Conservation (phyloP, 1,140 invertebrate genomes). For the Meloidogyne floridensis region DNA sequence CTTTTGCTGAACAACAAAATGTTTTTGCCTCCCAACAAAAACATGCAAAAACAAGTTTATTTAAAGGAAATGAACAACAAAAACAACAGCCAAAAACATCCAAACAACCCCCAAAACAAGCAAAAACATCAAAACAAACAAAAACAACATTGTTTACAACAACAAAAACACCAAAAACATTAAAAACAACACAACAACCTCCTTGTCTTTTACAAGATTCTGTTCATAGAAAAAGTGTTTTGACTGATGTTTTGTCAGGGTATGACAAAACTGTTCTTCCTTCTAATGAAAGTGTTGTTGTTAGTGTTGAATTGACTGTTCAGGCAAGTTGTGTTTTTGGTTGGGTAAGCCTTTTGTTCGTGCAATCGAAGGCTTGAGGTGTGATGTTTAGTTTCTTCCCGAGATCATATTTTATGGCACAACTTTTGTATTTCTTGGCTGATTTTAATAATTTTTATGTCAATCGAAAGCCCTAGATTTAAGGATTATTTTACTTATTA, state of each 20-base stretch:
- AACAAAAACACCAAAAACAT: background rate
- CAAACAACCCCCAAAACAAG: background rate
- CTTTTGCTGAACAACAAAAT: background rate
- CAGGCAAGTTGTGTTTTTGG: conserved; percentile 32
- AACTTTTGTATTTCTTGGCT: no score
- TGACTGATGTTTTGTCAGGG: conserved; percentile 54
- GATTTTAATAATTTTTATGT: no score
- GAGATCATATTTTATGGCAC: no score
- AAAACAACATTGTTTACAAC: background rate
- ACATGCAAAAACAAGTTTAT: background rate
- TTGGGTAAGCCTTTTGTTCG: no score
- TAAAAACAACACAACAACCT: background rate
- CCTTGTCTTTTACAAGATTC: conserved; percentile 41
- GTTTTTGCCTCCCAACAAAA: background rate
- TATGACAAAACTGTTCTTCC: conserved; percentile 65
- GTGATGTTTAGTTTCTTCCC: no score
- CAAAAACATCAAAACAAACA: background rate
- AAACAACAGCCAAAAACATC: background rate
- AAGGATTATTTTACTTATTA: no score
- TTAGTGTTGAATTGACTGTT: conserved; percentile 61
- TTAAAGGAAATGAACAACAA: background rate
- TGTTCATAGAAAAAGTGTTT: conserved; percentile 58
- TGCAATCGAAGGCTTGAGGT: no score
- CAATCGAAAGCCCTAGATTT: no score
- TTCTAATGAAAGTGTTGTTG: conserved; percentile 59